A percentile compares a stretch with the other conserved stretches of the same genome.
Conservation (phyloP, 1,140 invertebrate genomes). For the Papilio polytes region DNA sequence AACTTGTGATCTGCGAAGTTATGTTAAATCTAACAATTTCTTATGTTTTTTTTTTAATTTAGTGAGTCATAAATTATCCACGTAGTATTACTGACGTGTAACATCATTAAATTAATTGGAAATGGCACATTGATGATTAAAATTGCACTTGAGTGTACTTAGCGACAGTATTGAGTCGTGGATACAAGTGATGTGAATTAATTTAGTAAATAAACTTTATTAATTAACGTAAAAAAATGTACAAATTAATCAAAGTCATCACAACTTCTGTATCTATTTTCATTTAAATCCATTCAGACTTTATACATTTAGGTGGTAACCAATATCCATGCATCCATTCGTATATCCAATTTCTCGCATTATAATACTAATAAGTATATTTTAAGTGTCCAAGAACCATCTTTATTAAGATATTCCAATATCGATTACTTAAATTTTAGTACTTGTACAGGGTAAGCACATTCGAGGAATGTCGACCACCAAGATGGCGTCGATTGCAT, state of each 20-base stretch:
- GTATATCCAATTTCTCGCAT: no score
- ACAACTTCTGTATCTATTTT: background rate
- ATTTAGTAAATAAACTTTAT: background rate
- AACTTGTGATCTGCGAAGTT: no score
- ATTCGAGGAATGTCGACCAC: constrained; percentile 10
- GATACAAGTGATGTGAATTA: background rate
- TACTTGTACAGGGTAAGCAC: background rate
- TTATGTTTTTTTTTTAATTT: no score
- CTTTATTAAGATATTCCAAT: no score
- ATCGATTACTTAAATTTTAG: background rate
- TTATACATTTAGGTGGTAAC: no score
- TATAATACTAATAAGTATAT: no score
- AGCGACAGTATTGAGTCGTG: background rate
- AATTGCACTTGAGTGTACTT: background rate
- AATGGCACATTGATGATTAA: background rate
- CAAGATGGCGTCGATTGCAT: background rate
- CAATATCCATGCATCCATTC: no score
- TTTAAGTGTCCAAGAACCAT: no score
- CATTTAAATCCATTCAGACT: no score
- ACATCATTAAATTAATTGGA: background rate
- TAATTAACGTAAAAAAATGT: background rate
- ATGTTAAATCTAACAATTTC: no score
- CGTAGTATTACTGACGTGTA: background rate
- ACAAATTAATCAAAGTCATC: background rate
- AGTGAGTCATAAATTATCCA: no score